Evolutionary conservation across 2,113 vertebrate genomes (phyloP).

Genomic region (Catagonus wagneri): DNA sequence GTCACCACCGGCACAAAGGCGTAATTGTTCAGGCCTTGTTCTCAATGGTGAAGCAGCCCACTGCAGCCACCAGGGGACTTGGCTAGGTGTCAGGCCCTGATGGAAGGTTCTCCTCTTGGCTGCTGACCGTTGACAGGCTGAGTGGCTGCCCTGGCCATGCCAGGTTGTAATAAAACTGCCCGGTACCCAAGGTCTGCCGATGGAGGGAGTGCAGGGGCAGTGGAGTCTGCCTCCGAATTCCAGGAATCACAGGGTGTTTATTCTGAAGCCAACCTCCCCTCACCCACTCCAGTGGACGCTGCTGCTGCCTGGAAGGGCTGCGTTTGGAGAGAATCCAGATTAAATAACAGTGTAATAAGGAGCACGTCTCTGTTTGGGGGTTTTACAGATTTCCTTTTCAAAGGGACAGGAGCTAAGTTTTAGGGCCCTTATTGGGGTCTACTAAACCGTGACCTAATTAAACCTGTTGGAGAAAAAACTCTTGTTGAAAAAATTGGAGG

Average conservation of each 20-base stretch:
- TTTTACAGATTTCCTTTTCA: slow-evolving; percentile 69
- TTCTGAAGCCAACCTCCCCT: slow-evolving; percentile 60
- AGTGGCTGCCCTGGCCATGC: slow-evolving; percentile 60
- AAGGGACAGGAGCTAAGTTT: slow-evolving; percentile 58
- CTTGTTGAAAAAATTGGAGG: neutral
- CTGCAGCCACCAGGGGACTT: slow-evolving; percentile 49
- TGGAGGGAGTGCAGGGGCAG: slow-evolving; percentile 66
- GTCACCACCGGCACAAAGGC: slow-evolving; percentile 68
- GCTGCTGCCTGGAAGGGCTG: slow-evolving; percentile 61
- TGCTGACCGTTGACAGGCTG: slow-evolving; percentile 67
- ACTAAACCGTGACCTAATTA: slow-evolving; percentile 46
- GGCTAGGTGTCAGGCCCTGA: slow-evolving; percentile 73
- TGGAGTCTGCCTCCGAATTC: slow-evolving; percentile 75
- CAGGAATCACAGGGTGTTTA: slow-evolving; percentile 79
- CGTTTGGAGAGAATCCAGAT: slow-evolving; percentile 75
- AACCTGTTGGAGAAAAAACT: neutral
- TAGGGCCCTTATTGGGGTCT: neutral
- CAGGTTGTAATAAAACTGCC: slow-evolving; percentile 73
- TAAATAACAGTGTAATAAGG: slow-evolving; percentile 72
- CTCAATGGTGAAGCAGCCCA: slow-evolving; percentile 20
- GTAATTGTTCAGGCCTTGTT: slow-evolving; percentile 68
- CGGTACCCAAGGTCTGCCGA: slow-evolving; percentile 72
- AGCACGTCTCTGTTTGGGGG: slow-evolving; percentile 54
- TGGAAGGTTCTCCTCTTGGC: slow-evolving; percentile 66
- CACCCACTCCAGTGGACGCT: slow-evolving; percentile 50